phyloP scores from a whole-genome alignment of 2,888 invertebrate species.

The Amphipyra berbera region DNA sequence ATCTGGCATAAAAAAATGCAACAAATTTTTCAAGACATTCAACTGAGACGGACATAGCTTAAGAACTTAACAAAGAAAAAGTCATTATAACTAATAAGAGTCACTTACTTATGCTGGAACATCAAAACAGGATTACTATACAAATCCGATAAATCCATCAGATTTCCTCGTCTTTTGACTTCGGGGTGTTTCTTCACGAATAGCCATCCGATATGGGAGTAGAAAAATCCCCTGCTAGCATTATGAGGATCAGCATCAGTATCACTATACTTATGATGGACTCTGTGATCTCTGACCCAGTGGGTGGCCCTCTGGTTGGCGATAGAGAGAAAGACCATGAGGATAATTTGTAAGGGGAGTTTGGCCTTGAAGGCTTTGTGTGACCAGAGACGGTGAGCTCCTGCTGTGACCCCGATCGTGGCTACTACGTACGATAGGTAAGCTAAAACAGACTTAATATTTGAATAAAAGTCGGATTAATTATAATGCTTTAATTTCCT shows the following conservation, averaged over 20 bases:
- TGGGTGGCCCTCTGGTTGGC: conserved; percentile 81
- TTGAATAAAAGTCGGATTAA: no score
- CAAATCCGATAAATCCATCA: conserved; percentile 93
- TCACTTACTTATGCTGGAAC: conserved; percentile 92
- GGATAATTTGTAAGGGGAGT: conserved; percentile 57
- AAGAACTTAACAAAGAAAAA: no score
- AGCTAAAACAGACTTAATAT: conserved; percentile 42
- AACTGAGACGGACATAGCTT: no score
- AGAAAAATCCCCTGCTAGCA: conserved; percentile 94
- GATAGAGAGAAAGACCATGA: conserved; percentile 55
- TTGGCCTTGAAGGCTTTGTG: conserved; percentile 65
- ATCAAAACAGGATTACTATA: conserved; percentile 91
- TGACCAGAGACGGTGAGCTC: conserved; percentile 65
- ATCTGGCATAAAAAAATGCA: no score
- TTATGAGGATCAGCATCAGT: conserved; percentile 95
- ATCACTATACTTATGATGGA: conserved; percentile 91
- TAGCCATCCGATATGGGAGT: conserved; percentile 95
- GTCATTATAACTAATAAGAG: no score
- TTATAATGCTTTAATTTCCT: no score
- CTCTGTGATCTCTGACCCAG: conserved; percentile 73
- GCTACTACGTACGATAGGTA: conserved; percentile 49
- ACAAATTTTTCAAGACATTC: no score
- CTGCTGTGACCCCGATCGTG: conserved; percentile 63
- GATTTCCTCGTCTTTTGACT: conserved; percentile 92
- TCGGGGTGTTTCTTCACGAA: conserved; percentile 93